These are phyloP conservation scores for Lophotis ruficrista DNA, from an alignment of 2,113 vertebrate species.

Conservation along the genomic window DNA sequence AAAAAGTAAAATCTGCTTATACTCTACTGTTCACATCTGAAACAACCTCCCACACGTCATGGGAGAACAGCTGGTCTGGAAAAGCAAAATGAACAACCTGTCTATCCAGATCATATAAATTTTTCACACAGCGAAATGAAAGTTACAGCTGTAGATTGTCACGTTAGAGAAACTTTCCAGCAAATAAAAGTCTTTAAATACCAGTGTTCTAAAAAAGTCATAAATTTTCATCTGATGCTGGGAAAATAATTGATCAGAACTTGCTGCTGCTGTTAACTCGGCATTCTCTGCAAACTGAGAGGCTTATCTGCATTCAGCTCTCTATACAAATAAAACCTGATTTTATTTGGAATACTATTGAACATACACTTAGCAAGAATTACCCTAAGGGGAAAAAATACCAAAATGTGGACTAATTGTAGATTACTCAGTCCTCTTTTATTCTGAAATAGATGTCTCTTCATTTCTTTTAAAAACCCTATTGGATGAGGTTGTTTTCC, in stretches of 20 bases:
- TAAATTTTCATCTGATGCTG: not conserved
- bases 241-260: slow-evolving; percentile 24
- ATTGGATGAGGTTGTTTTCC: not conserved
- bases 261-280: not conserved
- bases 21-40: not conserved
- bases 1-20: not conserved
- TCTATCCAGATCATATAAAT: not conserved
- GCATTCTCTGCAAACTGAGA: not conserved
- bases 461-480: not conserved
- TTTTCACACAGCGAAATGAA: not conserved
- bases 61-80: slow-evolving; percentile 2
- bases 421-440: not conserved
- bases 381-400: not conserved
- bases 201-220: not conserved
- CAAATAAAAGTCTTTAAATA: slow-evolving; percentile 28
- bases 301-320: not conserved
- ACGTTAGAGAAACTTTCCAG: not conserved
- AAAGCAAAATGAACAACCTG: not conserved
- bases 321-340: not conserved
- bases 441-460: not conserved
- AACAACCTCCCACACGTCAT: not conserved
- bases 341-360: not conserved
- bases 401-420: not conserved
- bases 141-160: not conserved
- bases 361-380: not conserved